phyloP scores from a whole-genome alignment of 2,888 invertebrate genomes.

The Notodonta dromedarius region DNA sequence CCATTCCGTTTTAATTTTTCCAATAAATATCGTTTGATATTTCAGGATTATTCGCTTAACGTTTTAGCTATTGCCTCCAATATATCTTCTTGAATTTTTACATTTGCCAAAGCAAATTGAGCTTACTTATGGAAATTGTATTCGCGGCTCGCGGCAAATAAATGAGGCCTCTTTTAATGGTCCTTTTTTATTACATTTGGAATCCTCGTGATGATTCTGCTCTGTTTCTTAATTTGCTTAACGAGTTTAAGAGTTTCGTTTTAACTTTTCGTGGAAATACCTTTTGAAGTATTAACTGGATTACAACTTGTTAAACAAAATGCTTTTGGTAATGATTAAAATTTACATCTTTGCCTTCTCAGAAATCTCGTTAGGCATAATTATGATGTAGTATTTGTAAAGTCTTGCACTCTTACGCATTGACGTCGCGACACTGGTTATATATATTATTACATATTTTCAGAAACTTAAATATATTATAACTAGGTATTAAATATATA shows the following conservation, averaged over 20 bases:
- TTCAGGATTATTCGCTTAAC: neutral
- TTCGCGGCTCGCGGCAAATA: conserved; percentile 10
- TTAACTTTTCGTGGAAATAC: neutral
- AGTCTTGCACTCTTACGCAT: no score
- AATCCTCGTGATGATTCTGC: conserved; percentile 7
- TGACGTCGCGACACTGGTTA: no score
- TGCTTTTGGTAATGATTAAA: neutral
- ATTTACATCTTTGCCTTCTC: neutral
- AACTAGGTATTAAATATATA: no score
- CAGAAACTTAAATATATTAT: no score
- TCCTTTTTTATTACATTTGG: conserved; percentile 15
- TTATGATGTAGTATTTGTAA: no score
- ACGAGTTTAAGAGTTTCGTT: conserved; percentile 5
- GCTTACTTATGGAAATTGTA: conserved; percentile 9
- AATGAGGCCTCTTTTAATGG: conserved; percentile 21
- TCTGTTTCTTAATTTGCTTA: conserved; percentile 6
- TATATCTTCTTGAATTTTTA: conserved; percentile 9
- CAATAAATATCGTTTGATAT: neutral
- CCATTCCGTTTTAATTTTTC: neutral
- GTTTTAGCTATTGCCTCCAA: neutral
- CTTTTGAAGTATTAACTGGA: neutral
- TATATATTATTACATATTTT: neutral
- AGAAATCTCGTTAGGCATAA: neutral
- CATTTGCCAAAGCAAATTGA: conserved; percentile 17
- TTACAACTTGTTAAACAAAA: conserved; percentile 1